phyloP scores from a whole-genome alignment of 2,797 vertebrate genomes.

The Sebastes itinus region DNA sequence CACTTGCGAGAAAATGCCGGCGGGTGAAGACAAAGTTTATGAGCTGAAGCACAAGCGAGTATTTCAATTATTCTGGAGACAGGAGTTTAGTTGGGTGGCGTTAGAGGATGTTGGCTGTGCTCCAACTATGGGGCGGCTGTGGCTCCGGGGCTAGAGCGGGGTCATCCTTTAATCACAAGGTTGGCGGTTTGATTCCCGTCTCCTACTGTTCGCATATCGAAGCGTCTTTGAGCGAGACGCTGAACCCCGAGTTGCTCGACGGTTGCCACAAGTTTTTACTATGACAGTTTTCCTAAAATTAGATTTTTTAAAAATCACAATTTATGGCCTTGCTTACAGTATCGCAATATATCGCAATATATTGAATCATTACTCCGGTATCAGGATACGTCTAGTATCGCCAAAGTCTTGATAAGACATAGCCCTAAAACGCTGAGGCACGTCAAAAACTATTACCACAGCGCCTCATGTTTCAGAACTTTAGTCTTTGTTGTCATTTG shows the following conservation, averaged over 20 bases:
- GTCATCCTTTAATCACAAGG: neutral
- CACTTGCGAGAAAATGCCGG: neutral
- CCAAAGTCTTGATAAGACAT: no score
- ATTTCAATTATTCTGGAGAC: neutral
- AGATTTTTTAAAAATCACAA: no score
- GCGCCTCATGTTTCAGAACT: neutral
- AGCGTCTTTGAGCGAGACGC: neutral
- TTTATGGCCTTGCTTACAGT: no score
- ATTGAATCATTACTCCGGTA: no score
- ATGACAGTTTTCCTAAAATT: no score
- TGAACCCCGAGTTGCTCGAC: neutral
- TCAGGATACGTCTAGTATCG: no score
- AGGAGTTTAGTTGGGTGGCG: neutral
- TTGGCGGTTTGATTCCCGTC: no score
- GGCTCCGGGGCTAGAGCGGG: neutral
- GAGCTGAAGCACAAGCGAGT: neutral
- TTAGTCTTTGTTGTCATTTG: neutral
- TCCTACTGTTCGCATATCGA: accelerated
- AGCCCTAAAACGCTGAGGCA: neutral
- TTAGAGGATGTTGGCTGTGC: neutral
- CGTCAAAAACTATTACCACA: neutral
- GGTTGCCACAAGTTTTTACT: neutral
- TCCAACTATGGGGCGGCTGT: no score
- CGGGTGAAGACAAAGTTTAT: neutral
- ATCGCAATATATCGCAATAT: no score